Conservation (phyloP, 2,888 invertebrate species). For the Pemphredon lugubris region DNA sequence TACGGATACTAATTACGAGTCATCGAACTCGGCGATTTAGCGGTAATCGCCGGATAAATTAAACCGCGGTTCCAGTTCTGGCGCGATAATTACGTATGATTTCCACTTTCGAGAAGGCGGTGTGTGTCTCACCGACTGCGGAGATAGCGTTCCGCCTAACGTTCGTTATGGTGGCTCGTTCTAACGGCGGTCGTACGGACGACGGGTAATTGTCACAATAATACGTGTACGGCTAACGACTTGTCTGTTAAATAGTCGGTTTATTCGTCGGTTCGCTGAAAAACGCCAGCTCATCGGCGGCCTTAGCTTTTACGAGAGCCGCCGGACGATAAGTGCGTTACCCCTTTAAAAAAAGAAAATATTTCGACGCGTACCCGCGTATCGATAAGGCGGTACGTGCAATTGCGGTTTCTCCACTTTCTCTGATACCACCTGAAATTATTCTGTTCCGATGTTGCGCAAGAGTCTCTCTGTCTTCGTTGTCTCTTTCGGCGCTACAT, state of each 20-base stretch:
- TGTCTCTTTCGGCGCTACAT: no score
- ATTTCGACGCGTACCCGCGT: background rate
- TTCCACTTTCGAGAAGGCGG: background rate
- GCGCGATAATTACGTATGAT: slow-evolving; percentile 8
- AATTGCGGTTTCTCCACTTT: slow-evolving; percentile 9
- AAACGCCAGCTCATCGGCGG: background rate
- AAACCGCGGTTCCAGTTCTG: slow-evolving; percentile 29
- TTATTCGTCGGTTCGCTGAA: background rate
- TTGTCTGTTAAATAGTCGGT: background rate
- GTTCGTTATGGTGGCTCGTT: slow-evolving; percentile 8
- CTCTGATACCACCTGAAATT: no score
- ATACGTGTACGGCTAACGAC: background rate
- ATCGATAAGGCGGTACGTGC: background rate
- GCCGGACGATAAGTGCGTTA: background rate
- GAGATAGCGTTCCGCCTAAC: slow-evolving; percentile 12
- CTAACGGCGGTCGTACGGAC: background rate
- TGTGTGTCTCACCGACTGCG: background rate
- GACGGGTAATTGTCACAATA: slow-evolving; percentile 1
- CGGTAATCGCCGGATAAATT: slow-evolving; percentile 42
- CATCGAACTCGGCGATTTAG: background rate
- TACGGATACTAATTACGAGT: background rate
- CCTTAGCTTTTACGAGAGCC: background rate
- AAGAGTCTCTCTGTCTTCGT: no score
- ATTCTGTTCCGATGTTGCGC: no score
- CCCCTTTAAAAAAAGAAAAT: background rate